A percentile compares a stretch with the other conserved stretches of the same genome.
phyloP scores from a whole-genome alignment of 2,888 invertebrate species.

The Loripinus fragilis region DNA sequence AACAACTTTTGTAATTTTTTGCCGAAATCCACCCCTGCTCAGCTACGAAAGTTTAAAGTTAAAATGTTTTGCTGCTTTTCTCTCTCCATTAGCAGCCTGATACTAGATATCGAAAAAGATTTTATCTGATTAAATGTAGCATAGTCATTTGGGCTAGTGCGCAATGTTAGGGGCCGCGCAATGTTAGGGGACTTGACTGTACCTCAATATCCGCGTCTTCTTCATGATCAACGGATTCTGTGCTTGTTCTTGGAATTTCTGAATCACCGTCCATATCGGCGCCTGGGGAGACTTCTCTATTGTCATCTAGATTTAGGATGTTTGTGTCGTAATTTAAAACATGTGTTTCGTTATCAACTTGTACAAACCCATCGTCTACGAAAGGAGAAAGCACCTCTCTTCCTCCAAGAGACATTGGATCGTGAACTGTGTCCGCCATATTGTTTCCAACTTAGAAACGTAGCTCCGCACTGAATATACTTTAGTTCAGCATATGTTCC shows the following conservation, averaged over 20 bases:
- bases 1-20: no score
- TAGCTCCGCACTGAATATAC: not conserved
- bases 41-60: no score
- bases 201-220: constrained; percentile 71
- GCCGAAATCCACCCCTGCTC: no score
- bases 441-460: constrained; percentile 63
- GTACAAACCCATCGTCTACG: constrained; percentile 61
- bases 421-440: constrained; percentile 65
- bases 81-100: no score
- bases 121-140: no score
- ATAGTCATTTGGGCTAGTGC: no score
- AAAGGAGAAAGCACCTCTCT: constrained; percentile 52
- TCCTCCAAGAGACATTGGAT: constrained; percentile 37
- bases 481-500: not conserved
- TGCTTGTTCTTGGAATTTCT: constrained; percentile 47
- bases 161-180: no score
- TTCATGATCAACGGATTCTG: constrained; percentile 49
- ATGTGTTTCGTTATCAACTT: constrained; percentile 66
- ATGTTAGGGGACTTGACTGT: no score
- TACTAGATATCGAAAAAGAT: no score
- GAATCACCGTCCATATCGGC: constrained; percentile 50
- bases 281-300: constrained; percentile 54
- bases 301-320: constrained; percentile 74
- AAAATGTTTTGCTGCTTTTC: no score
- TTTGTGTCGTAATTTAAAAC: constrained; percentile 71